Evolutionary conservation across 2,888 invertebrate genomes (phyloP).

Genomic region (Platypus cylindrus): DNA sequence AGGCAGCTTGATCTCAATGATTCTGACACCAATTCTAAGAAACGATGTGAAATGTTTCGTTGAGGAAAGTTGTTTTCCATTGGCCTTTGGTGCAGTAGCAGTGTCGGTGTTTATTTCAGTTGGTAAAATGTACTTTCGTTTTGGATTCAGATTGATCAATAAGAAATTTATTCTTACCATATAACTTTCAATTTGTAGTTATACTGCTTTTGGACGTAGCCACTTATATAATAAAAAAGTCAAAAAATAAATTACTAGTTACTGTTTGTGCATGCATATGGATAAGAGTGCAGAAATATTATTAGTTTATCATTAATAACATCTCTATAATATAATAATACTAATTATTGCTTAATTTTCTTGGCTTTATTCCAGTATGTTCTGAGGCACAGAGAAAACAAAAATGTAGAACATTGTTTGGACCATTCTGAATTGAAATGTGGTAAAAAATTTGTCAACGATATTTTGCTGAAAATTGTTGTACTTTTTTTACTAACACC

Average conservation of each 20-base stretch:
- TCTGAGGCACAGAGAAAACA: constrained; percentile 21
- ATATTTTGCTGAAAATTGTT: constrained; percentile 64
- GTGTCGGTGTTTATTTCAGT: constrained; percentile 72
- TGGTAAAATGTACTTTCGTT: too few species aligned
- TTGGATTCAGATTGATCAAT: not conserved
- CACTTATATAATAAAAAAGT: constrained; percentile 62
- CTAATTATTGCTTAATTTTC: too few species aligned
- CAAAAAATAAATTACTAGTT: constrained; percentile 71
- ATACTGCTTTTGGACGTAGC: constrained; percentile 69
- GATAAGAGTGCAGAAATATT: constrained; percentile 44
- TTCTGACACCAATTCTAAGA: constrained; percentile 77
- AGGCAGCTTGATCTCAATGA: constrained; percentile 79
- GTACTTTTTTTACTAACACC: constrained; percentile 80
- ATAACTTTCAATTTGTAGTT: constrained; percentile 40
- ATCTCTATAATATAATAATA: too few species aligned
- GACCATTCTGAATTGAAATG: constrained; percentile 77
- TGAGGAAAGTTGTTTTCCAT: constrained; percentile 62
- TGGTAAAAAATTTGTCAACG: constrained; percentile 55
- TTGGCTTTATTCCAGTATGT: not conserved
- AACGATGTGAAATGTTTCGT: constrained; percentile 67
- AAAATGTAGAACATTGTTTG: constrained; percentile 63
- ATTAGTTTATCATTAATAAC: too few species aligned
- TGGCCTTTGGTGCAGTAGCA: constrained; percentile 85
- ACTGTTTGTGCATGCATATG: constrained; percentile 62
- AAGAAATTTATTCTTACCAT: not conserved